A percentile compares a stretch with the other conserved stretches of the same genome.
phyloP scores from a whole-genome alignment of 1,140 invertebrate species.

The Temnothorax nylanderi region DNA sequence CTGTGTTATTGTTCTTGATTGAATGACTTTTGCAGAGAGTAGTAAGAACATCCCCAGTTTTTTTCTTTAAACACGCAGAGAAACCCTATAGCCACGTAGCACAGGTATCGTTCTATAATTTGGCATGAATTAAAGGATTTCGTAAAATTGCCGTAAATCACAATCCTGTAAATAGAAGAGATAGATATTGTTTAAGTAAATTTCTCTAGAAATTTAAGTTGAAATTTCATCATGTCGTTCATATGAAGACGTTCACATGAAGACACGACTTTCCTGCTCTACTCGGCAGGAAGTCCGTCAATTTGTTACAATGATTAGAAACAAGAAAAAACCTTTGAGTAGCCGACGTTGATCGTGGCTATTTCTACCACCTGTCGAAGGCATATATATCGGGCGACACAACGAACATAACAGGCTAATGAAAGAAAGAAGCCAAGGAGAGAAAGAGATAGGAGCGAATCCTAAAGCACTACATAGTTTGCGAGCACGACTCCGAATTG shows the following conservation, averaged over 20 bases:
- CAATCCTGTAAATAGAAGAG: neutral
- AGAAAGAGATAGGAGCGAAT: slow-evolving; percentile 6
- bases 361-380: slow-evolving; percentile 55
- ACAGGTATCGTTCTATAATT: neutral
- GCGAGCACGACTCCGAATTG: neutral
- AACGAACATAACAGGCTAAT: neutral
- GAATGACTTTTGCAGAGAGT: neutral
- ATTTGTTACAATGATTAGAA: neutral
- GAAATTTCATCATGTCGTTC: neutral
- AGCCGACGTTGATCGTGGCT: slow-evolving; percentile 36
- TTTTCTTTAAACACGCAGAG: neutral
- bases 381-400: slow-evolving; percentile 2
- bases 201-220: neutral
- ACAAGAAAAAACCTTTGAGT: slow-evolving; percentile 12
- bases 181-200: neutral
- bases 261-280: neutral
- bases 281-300: neutral
- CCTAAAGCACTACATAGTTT: neutral
- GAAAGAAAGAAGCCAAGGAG: neutral
- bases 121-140: neutral
- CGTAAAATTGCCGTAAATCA: neutral
- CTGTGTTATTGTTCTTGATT: neutral
- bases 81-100: no score
- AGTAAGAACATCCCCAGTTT: neutral
- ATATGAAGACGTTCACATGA: no score